These are phyloP conservation scores for Lasioglossum malachurum DNA, from an alignment of 2,888 invertebrate species.

Conservation along the genomic window DNA sequence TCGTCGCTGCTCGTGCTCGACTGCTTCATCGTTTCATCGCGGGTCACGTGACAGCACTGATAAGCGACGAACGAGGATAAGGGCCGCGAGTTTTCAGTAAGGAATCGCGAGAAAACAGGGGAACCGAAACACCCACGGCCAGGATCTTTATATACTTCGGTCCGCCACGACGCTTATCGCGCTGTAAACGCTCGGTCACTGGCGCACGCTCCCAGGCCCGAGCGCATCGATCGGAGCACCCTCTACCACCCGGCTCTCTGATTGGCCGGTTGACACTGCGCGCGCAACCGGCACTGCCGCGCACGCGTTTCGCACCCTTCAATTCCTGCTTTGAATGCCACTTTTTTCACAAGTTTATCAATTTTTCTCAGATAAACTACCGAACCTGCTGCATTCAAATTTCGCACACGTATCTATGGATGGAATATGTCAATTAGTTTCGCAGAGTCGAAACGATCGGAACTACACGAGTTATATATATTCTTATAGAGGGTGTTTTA, in stretches of 20 bases:
- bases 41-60: slow-evolving; percentile 14
- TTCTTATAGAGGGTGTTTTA: background rate
- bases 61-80: background rate
- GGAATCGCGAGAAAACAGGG: slow-evolving; percentile 13
- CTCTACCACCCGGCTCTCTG: slow-evolving; percentile 64
- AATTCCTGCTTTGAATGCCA: background rate
- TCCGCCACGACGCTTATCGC: slow-evolving; percentile 58
- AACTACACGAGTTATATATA: background rate
- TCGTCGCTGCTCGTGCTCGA: slow-evolving; percentile 34
- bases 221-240: slow-evolving; percentile 72
- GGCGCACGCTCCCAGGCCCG: slow-evolving; percentile 61
- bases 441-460: background rate
- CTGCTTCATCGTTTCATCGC: slow-evolving; percentile 55
- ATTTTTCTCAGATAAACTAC: background rate
- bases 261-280: slow-evolving; percentile 56
- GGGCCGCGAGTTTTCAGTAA: slow-evolving; percentile 4
- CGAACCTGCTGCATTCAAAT: background rate
- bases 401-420: background rate
- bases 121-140: slow-evolving; percentile 21
- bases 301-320: slow-evolving; percentile 23
- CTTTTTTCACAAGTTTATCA: background rate
- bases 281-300: slow-evolving; percentile 20
- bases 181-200: slow-evolving; percentile 59
- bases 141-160: slow-evolving; percentile 30
- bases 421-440: background rate